These are phyloP conservation scores for Plagiodera versicolora DNA, from an alignment of 2,888 invertebrate species.

Conservation along the genomic window DNA sequence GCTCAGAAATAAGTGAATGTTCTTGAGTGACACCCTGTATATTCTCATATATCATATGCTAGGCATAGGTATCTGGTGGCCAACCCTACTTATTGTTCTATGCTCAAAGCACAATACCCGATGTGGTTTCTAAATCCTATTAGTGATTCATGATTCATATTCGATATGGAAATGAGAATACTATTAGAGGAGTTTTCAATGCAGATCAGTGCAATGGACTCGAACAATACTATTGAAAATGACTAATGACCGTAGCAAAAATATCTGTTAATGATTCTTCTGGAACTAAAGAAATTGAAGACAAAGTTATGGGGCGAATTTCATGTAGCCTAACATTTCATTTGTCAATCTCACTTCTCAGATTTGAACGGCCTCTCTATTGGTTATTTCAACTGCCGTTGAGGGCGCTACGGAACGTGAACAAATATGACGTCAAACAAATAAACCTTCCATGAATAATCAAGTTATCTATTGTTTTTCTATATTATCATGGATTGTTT, in stretches of 20 bases:
- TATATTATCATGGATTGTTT: too few species aligned
- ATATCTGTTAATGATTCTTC: background rate
- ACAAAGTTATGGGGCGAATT: too few species aligned
- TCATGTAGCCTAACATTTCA: too few species aligned
- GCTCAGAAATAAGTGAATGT: background rate
- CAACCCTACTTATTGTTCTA: conserved; percentile 26
- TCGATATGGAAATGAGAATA: background rate
- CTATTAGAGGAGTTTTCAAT: background rate
- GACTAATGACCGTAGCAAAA: background rate
- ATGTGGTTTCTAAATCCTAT: conserved; percentile 21
- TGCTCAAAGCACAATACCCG: conserved; percentile 5
- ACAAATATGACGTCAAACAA: too few species aligned
- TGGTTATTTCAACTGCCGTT: too few species aligned
- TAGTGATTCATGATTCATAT: conserved; percentile 19
- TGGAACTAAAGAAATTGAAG: background rate
- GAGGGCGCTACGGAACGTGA: too few species aligned
- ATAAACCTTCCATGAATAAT: too few species aligned
- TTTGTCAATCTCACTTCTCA: too few species aligned
- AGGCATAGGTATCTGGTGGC: background rate
- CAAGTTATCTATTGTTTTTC: too few species aligned
- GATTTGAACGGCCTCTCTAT: too few species aligned
- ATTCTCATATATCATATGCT: too few species aligned
- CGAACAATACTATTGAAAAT: background rate
- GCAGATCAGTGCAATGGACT: conserved; percentile 6
- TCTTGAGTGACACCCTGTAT: background rate